These are phyloP conservation scores for Heliocidaris tuberculata DNA, from an alignment of 35 echinoderm and acorn worm genomes.

Conservation along the genomic window DNA sequence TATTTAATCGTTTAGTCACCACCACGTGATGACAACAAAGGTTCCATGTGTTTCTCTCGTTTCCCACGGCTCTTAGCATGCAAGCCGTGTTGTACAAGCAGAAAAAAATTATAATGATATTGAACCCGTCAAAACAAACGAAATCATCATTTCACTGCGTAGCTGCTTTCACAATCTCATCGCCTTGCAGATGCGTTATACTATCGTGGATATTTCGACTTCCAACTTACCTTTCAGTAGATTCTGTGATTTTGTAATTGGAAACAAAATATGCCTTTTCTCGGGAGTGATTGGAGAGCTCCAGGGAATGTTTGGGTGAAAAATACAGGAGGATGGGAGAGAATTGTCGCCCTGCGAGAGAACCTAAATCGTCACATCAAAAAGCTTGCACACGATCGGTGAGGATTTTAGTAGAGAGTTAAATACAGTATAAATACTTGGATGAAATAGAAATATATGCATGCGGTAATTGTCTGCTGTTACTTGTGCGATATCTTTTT, in stretches of 20 bases:
- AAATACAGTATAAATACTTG: no score
- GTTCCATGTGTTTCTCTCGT: conserved; percentile 14
- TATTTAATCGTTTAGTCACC: background rate
- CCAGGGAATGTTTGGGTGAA: conserved; percentile 63
- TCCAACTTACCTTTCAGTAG: background rate
- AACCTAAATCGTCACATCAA: conserved; percentile 73
- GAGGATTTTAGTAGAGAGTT: background rate
- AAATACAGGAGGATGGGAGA: conserved; percentile 56
- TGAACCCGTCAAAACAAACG: background rate
- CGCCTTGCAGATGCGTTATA: background rate
- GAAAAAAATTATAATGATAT: background rate
- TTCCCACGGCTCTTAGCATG: background rate
- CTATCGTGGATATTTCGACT: background rate
- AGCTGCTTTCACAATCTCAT: background rate
- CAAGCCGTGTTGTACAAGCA: background rate
- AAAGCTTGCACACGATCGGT: conserved; percentile 58
- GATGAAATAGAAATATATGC: no score
- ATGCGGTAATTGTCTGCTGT: no score
- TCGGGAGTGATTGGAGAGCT: conserved; percentile 32
- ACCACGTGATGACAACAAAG: conserved; percentile 52
- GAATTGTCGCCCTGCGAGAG: conserved; percentile 57
- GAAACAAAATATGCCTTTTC: conserved; percentile 22
- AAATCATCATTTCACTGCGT: background rate
- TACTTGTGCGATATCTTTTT: no score
- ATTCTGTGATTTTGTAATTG: background rate